Evolutionary conservation across 2,888 invertebrate species (phyloP).

Genomic region (Microplitis deprimator): DNA sequence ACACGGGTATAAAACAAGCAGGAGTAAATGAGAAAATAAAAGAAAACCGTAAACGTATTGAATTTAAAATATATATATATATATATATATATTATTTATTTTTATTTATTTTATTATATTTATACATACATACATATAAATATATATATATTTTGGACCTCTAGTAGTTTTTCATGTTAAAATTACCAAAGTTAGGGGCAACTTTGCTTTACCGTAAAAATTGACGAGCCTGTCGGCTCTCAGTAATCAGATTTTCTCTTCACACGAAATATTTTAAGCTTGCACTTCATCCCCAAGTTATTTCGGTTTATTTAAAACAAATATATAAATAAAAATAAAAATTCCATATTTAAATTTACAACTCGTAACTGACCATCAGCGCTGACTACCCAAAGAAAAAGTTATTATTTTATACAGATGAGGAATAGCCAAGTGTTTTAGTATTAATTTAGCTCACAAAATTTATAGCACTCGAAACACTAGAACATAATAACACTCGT

Average conservation of each 20-base stretch:
- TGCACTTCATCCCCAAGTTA: neutral
- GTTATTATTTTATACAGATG: neutral
- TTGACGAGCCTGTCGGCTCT: neutral
- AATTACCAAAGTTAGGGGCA: conserved; percentile 2
- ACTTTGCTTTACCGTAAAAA: neutral
- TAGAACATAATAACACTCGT: neutral
- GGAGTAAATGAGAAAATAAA: conserved; percentile 4
- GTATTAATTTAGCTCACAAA: neutral
- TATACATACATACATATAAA: neutral
- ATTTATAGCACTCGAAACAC: neutral
- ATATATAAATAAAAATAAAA: neutral
- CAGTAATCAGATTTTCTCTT: conserved; percentile 32
- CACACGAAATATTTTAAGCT: conserved; percentile 2
- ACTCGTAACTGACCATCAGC: neutral
- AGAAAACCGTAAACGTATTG: neutral
- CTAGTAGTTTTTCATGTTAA: conserved; percentile 18
- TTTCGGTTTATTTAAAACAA: neutral
- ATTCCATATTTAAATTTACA: neutral
- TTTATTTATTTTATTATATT: neutral
- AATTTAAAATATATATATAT: neutral
- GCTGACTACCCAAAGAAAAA: neutral
- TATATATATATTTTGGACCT: neutral
- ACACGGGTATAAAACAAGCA: neutral
- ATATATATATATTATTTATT: neutral
- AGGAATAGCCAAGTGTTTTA: neutral